Evolutionary conservation across 2,113 vertebrate genomes (phyloP), one percentile per base, ranked within the genome.

Genomic region (Xiphophorus couchianus): DNA sequence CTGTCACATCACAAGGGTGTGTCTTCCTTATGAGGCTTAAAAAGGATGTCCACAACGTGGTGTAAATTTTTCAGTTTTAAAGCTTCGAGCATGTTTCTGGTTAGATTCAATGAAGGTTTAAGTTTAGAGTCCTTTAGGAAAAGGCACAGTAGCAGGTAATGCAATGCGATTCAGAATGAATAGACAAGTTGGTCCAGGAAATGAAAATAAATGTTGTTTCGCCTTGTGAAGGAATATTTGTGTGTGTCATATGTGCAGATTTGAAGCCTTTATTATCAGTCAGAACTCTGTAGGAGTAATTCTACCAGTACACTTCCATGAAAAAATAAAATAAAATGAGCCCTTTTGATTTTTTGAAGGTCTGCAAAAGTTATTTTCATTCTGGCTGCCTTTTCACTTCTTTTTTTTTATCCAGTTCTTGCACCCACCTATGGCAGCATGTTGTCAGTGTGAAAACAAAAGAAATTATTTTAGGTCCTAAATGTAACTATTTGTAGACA

Each of bases 1-100:
- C 33, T 69, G 22, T 58, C 42, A 58, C 77, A 64, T 73, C 51
- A 62, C 68, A 60, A 33, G 44, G 54, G 14, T 27, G 54, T 39
- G 69, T 58, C 69, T 7, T 62, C 22, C n/a, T 62, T 29, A 39
- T 19, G 3, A 9, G 33, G 48, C 27, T 35, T 37, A 27, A 35
- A 70, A 71, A 37, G 31, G 25, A 71, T 35, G 30, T 60, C 30
- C 25, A 15, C 5, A n/a, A 10, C 3, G n/a, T 35, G 33, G 33
- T 17, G 33, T 61, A 61, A 19, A 61, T 61, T 14, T 17, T 71
- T 37, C 31, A 61, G 30, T n/a, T 33, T n/a, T 5, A 48, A 69
- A 19, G 66, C 14, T 25, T 15, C 1, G 14, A 17, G 9, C 28
- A 51, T 73, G 62, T 73, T 61, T 61, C 15, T 61, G 31, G 33